Conservation (phyloP, 2,113 vertebrate genomes). For the Silurus glanis region DNA sequence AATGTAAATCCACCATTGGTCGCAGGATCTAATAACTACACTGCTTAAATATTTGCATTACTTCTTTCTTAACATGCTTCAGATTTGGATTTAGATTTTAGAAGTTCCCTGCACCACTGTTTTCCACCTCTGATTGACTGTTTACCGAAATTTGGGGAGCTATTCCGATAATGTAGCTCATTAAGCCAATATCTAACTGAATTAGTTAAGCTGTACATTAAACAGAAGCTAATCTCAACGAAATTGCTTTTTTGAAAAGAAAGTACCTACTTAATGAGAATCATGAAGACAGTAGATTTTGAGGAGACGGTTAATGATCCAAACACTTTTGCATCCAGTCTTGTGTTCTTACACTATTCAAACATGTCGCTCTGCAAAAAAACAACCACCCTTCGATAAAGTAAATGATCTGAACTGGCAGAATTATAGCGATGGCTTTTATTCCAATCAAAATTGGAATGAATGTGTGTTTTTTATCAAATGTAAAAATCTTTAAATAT, state of each 20-base stretch:
- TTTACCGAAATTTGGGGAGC: background rate
- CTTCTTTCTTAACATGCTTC: background rate
- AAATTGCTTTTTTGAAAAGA: conserved; percentile 12
- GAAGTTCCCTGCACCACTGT: background rate
- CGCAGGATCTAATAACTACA: background rate
- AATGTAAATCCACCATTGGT: background rate
- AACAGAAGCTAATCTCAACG: conserved; percentile 20
- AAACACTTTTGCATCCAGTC: background rate
- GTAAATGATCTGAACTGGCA: background rate
- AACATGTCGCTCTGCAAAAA: background rate
- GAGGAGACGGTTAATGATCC: conserved; percentile 8
- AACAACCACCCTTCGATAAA: background rate
- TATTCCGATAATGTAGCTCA: conserved; percentile 27
- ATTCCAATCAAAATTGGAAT: background rate
- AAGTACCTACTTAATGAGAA: conserved; percentile 27
- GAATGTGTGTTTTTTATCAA: background rate
- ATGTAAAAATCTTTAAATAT: background rate
- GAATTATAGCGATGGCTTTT: background rate
- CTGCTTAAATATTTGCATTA: background rate
- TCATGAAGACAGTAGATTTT: conserved; percentile 11
- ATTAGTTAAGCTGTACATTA: conserved; percentile 28
- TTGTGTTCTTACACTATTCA: background rate
- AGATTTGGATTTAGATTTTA: background rate
- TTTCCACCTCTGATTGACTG: background rate
- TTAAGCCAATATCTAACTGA: conserved; percentile 22